These are phyloP conservation scores for Lottia gigantea DNA, from an alignment of 2,888 invertebrate species.

Conservation along the genomic window DNA sequence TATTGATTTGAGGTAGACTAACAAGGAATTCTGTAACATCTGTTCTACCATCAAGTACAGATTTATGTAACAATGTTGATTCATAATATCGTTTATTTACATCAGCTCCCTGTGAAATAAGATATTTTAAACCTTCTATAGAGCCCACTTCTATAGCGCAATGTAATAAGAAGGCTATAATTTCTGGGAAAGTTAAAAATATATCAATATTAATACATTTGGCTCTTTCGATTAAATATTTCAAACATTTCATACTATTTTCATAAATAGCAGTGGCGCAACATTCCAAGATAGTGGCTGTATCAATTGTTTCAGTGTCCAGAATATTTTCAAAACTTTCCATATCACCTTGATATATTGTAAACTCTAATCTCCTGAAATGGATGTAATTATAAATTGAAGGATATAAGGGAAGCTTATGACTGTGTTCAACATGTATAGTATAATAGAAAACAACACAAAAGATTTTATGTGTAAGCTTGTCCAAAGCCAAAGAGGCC, in stretches of 20 bases:
- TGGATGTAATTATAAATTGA: neutral
- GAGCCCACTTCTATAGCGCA: neutral
- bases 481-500: neutral
- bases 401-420: neutral
- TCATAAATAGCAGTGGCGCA: slow-evolving; percentile 8
- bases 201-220: neutral
- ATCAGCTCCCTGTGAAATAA: neutral
- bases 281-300: slow-evolving; percentile 6
- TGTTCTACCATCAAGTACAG: neutral
- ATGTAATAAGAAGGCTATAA: neutral
- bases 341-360: slow-evolving; percentile 3
- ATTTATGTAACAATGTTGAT: neutral
- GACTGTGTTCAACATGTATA: neutral
- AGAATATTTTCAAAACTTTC: slow-evolving; percentile 2
- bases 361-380: slow-evolving; percentile 8
- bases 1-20: neutral
- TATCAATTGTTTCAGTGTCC: neutral
- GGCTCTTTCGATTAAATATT: neutral
- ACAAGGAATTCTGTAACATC: slow-evolving; percentile 5
- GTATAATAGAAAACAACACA: rapidly evolving
- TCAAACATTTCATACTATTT: slow-evolving; percentile 5
- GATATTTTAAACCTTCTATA: neutral
- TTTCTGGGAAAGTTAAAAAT: neutral
- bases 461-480: no score
- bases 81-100: slow-evolving; percentile 8